A percentile compares a stretch with the other conserved stretches of the same genome.
Evolutionary conservation across 2,888 invertebrate species (phyloP).

Genomic region (Megalurothrips usitatus): DNA sequence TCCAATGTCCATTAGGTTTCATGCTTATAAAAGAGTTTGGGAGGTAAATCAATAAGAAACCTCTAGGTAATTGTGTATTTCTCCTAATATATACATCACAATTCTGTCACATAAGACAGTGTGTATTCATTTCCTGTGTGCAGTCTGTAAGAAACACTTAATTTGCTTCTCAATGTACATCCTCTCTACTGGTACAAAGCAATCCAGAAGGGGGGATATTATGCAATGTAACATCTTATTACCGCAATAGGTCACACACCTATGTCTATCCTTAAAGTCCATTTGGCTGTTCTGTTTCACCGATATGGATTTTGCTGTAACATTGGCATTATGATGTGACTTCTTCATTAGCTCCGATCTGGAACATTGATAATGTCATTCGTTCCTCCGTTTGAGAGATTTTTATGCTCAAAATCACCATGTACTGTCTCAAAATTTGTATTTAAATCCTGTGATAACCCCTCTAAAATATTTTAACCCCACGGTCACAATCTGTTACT

Average conservation of each 20-base stretch:
- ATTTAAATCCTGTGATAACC: neutral
- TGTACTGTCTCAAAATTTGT: neutral
- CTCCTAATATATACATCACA: neutral
- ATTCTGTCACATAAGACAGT: neutral
- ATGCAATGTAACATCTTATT: too few species aligned
- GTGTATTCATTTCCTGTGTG: neutral
- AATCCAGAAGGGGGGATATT: too few species aligned
- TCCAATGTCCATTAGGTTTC: neutral
- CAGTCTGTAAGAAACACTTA: neutral
- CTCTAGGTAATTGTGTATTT: neutral
- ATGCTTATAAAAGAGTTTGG: neutral
- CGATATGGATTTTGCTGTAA: neutral
- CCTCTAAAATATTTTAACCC: neutral
- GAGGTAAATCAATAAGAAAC: neutral
- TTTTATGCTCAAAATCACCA: neutral
- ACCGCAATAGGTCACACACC: too few species aligned
- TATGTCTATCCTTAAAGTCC: too few species aligned
- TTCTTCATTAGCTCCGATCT: too few species aligned
- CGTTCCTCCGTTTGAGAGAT: neutral
- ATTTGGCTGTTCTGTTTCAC: too few species aligned
- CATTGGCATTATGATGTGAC: neutral
- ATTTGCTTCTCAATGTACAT: too few species aligned
- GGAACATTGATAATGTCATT: too few species aligned
- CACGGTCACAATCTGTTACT: neutral
- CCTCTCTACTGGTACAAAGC: too few species aligned